phyloP scores from a whole-genome alignment of 1,140 invertebrate species.

The Leptonema lineaticorne region DNA sequence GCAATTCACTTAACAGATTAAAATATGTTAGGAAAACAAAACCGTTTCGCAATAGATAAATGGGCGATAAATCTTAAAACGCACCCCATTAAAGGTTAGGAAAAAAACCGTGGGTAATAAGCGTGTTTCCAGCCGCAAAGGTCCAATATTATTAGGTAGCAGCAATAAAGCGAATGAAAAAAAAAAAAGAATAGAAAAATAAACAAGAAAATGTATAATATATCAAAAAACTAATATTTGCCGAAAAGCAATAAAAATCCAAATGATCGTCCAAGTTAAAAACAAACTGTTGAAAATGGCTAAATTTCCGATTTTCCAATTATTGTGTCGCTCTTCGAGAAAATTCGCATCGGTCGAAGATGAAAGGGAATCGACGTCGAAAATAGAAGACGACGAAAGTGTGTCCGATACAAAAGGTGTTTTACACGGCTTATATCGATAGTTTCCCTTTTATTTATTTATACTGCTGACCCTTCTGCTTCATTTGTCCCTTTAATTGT shows the following conservation, averaged over 20 bases:
- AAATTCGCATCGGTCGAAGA: not conserved
- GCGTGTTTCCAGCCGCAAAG: too few species aligned
- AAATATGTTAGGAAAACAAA: constrained; percentile 24
- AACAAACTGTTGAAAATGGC: not conserved
- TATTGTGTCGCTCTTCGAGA: not conserved
- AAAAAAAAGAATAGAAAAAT: not conserved
- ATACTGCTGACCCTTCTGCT: constrained; percentile 29
- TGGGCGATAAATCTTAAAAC: constrained; percentile 32
- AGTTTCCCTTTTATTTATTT: constrained; percentile 28
- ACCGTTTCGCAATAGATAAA: constrained; percentile 25
- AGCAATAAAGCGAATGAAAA: too few species aligned
- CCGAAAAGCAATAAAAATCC: not conserved
- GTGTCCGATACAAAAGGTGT: constrained; percentile 29
- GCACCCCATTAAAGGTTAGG: constrained; percentile 24
- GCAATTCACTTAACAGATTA: constrained; percentile 36
- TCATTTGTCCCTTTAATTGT: constrained; percentile 30
- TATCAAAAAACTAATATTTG: not conserved
- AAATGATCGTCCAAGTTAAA: too few species aligned
- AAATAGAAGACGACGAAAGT: constrained; percentile 16
- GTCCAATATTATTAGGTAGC: too few species aligned
- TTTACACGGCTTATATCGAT: constrained; percentile 18
- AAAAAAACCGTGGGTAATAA: not conserved
- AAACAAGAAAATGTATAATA: too few species aligned
- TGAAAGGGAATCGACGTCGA: not conserved
- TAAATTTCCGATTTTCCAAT: not conserved